A percentile compares a stretch with the other conserved stretches of the same genome.
Conservation (phyloP, 2,888 invertebrate genomes). For the Eristalinus aeneus region DNA sequence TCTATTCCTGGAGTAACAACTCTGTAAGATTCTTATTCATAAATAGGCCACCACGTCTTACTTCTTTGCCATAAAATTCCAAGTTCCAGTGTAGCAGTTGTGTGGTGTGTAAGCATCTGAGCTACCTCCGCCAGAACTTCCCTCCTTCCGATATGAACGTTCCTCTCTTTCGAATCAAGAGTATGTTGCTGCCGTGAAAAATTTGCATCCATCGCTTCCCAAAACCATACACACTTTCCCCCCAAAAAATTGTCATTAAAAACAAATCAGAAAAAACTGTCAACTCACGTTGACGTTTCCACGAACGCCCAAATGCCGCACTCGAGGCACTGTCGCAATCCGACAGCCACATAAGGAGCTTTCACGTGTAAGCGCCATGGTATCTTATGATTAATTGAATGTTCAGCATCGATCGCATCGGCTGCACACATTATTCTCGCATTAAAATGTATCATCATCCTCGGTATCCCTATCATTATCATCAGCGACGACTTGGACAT, state of each 20-base stretch:
- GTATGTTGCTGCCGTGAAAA: not conserved
- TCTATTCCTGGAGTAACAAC: no score
- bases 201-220: not conserved
- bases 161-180: not conserved
- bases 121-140: no score
- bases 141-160: no score
- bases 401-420: constrained; percentile 59
- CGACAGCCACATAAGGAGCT: not conserved
- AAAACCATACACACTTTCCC: not conserved
- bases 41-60: no score
- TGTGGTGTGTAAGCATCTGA: no score
- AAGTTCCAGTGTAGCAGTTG: no score
- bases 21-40: no score
- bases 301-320: not conserved
- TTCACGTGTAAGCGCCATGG: constrained; percentile 45
- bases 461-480: constrained; percentile 35
- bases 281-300: constrained; percentile 33
- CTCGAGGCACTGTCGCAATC: not conserved
- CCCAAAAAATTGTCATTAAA: not conserved
- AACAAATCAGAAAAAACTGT: constrained; percentile 9
- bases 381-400: constrained; percentile 68
- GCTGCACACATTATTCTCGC: constrained; percentile 67
- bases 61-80: no score
- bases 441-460: constrained; percentile 69
- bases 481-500: constrained; percentile 41